Percentiles rank a stretch among this genome's conserved stretches.
These are phyloP conservation scores for Agrochola litura DNA, from an alignment of 2,888 invertebrate genomes.

Conservation along the genomic window DNA sequence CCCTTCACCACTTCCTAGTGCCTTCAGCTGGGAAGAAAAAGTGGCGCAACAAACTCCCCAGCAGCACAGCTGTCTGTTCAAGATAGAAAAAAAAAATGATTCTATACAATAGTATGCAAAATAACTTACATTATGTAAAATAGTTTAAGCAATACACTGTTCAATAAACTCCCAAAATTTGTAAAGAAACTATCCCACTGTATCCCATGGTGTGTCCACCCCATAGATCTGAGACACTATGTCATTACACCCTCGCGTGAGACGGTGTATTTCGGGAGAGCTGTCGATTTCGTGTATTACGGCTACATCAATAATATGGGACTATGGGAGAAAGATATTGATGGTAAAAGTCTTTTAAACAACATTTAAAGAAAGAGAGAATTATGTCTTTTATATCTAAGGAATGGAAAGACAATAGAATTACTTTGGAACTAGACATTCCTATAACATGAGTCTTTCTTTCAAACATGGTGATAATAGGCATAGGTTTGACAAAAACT, in stretches of 20 bases:
- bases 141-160: not conserved
- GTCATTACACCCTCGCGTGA: constrained; percentile 78
- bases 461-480: not conserved
- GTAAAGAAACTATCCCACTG: constrained; percentile 22
- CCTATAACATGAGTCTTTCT: not conserved
- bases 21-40: too few species aligned
- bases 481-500: too few species aligned
- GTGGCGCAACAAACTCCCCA: too few species aligned
- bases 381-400: not conserved
- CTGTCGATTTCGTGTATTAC: constrained; percentile 68
- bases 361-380: not conserved
- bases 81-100: too few species aligned
- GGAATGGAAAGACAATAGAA: too few species aligned
- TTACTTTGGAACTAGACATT: too few species aligned
- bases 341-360: constrained; percentile 23
- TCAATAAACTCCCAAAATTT: not conserved
- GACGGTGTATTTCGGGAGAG: constrained; percentile 74
- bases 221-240: constrained; percentile 60
- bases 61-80: too few species aligned
- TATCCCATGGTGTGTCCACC: constrained; percentile 52
- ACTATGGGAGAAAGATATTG: constrained; percentile 19
- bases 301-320: constrained; percentile 39
- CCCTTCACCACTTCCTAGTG: too few species aligned
- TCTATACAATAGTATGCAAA: too few species aligned
- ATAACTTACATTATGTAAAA: too few species aligned